Evolutionary conservation across 2,888 invertebrate genomes (phyloP).

Genomic region (Poecilus cupreus): DNA sequence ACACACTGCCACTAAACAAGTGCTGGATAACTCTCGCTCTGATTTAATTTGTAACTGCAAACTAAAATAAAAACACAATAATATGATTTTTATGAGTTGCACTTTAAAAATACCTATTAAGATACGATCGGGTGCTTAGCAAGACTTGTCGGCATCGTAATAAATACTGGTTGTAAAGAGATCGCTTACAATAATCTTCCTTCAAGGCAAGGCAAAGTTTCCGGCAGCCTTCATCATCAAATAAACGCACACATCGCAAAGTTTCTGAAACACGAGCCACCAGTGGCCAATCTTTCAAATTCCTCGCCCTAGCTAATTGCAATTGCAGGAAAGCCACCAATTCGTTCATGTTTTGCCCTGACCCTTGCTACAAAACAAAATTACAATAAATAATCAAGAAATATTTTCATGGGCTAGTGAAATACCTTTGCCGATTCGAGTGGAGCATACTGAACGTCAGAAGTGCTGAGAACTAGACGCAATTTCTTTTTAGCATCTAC

Average conservation of each 20-base stretch:
- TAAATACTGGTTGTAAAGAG: conserved; percentile 89
- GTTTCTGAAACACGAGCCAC: conserved; percentile 90
- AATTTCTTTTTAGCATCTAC: conserved; percentile 90
- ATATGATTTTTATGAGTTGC: too few relatives aligned
- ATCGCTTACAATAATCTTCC: conserved; percentile 84
- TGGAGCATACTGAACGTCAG: conserved; percentile 83
- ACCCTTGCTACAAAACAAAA: conserved; percentile 61
- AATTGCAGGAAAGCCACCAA: conserved; percentile 82
- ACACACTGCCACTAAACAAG: conserved; percentile 84
- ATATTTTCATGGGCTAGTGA: background rate
- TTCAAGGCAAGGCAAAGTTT: conserved; percentile 84
- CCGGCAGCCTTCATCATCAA: conserved; percentile 82
- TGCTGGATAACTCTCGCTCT: conserved; percentile 83
- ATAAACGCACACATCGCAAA: conserved; percentile 83
- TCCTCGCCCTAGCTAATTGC: conserved; percentile 88
- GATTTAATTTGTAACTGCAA: conserved; percentile 78
- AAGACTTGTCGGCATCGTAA: conserved; percentile 87
- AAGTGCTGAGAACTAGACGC: conserved; percentile 91
- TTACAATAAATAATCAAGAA: conserved; percentile 47
- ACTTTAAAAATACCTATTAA: conserved; percentile 82
- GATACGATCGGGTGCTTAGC: conserved; percentile 82
- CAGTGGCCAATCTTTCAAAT: conserved; percentile 84
- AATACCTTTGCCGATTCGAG: conserved; percentile 46
- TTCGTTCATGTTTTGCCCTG: conserved; percentile 67
- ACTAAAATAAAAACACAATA: too few relatives aligned